These are phyloP conservation scores for Dolichomitus sp. DNA, from an alignment of 2,888 invertebrate species.

Conservation along the genomic window DNA sequence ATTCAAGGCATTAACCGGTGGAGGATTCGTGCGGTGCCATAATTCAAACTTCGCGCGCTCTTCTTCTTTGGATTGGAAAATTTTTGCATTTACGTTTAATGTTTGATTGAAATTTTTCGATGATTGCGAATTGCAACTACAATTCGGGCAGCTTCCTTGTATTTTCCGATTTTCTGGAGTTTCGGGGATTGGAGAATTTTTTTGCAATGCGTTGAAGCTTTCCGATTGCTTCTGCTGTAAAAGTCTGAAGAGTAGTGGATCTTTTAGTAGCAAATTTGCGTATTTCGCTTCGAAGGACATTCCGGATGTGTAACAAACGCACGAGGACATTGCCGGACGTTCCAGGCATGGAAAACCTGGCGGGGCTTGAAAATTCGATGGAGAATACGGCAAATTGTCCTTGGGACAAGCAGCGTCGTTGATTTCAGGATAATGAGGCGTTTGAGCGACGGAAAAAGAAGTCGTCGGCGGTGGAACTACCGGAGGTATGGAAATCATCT, in stretches of 20 bases:
- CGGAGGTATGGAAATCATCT: background rate
- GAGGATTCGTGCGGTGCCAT: background rate
- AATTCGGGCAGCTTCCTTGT: background rate
- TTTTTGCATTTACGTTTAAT: background rate
- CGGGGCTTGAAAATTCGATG: background rate
- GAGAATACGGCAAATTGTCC: background rate
- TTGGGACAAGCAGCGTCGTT: background rate
- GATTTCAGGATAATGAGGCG: background rate
- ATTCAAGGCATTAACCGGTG: background rate
- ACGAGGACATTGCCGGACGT: background rate
- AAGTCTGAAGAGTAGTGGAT: constrained; percentile 47
- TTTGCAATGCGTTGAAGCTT: background rate
- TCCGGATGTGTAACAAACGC: background rate
- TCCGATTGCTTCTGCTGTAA: background rate
- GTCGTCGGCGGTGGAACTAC: background rate
- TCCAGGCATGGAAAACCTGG: background rate
- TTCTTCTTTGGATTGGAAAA: background rate
- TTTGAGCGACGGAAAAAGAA: background rate
- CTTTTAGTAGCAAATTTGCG: constrained; percentile 5
- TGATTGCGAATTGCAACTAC: background rate
- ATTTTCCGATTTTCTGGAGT: too few species aligned
- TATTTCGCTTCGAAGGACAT: background rate
- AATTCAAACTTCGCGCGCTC: background rate
- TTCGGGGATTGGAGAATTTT: background rate
- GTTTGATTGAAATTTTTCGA: background rate